Base-by-base conservation (phyloP, 1,140 invertebrate genomes). In the Eurosta solidaginis region DNA sequence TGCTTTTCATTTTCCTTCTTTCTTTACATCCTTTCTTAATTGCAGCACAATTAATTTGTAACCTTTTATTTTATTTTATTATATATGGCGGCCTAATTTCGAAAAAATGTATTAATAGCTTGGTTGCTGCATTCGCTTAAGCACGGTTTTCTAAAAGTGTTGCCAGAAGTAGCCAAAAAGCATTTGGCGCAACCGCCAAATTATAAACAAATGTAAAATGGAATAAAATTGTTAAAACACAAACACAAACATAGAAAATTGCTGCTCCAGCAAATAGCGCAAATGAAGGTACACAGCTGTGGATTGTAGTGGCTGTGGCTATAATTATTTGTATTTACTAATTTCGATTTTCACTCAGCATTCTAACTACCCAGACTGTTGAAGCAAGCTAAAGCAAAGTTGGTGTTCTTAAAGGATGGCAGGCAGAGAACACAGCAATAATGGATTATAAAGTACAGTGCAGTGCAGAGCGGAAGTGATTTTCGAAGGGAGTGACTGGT, bases 151-250 rank as follows among this genome's bases (percentile, higher is more conserved):
- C 3, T 68, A 63, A 27, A n/a, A 33, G 20, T 40, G 59, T 68
- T 68, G 59, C n/a, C 59, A 68, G 20, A 68, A 52, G 33, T 68
- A 68, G 40, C 40, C 59, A 68, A 40, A 42, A 14, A 5, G 59
- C 33, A 68, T 68, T 68, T 68, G 59, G 59, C 59, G 59, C 36
- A 68, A 68, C 59, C 59, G 59, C 59, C 36, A 68, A 68, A 42
- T 68, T 40, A 68, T 42, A 68, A 68, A 40, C 59, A 10, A 40
- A 68, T 36, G 59, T n/a, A 68, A 68, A 68, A 20, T 9, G 59
- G 33, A n/a, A 17, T n/a, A n/a, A 68, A 68, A 68, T 42, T 42
- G 59, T 33, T 68, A 10, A 17, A 68, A 14, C 33, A 6, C n/a
- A 40, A 5, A 22, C n/a, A 6, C n/a, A 40, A 5, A 22, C n/a